Conservation (phyloP, 2,113 vertebrate genomes). For the Cottus gobio region DNA sequence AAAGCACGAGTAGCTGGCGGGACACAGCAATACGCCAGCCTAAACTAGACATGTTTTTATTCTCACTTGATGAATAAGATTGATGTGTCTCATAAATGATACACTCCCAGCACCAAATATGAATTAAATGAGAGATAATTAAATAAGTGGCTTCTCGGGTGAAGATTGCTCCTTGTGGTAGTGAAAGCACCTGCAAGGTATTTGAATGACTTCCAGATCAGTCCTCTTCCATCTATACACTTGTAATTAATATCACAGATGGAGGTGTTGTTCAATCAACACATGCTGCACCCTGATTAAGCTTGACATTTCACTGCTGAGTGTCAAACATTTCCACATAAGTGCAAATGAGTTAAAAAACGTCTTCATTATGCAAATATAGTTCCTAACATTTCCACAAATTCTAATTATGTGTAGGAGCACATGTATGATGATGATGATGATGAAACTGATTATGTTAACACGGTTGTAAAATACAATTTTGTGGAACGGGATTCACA, state of each 20-base stretch:
- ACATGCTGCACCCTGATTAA: slow-evolving; percentile 67
- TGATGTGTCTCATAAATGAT: slow-evolving; percentile 40
- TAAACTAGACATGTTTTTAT: not conserved
- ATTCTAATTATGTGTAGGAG: slow-evolving; percentile 18
- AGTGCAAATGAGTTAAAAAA: slow-evolving; percentile 58
- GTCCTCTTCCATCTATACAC: slow-evolving; percentile 41
- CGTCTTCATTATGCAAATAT: slow-evolving; percentile 65
- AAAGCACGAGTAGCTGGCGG: not conserved
- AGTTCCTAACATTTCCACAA: slow-evolving; percentile 38
- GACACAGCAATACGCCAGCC: not conserved
- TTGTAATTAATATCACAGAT: slow-evolving; percentile 73
- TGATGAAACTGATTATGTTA: not conserved
- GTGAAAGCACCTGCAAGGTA: slow-evolving; percentile 50
- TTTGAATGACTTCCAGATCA: slow-evolving; percentile 40
- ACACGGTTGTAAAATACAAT: not conserved
- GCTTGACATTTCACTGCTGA: slow-evolving; percentile 72
- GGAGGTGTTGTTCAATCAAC: slow-evolving; percentile 71
- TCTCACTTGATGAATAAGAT: slow-evolving; percentile 19
- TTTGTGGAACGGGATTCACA: not conserved
- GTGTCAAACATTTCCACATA: slow-evolving; percentile 45
- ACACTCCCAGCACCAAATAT: slow-evolving; percentile 54
- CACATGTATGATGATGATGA: not conserved
- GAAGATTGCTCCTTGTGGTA: slow-evolving; percentile 53
- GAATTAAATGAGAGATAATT: slow-evolving; percentile 66
- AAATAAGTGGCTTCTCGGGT: slow-evolving; percentile 60